These are phyloP conservation scores for Hemibagrus guttatus DNA, from an alignment of 2,797 vertebrate species.

Conservation along the genomic window DNA sequence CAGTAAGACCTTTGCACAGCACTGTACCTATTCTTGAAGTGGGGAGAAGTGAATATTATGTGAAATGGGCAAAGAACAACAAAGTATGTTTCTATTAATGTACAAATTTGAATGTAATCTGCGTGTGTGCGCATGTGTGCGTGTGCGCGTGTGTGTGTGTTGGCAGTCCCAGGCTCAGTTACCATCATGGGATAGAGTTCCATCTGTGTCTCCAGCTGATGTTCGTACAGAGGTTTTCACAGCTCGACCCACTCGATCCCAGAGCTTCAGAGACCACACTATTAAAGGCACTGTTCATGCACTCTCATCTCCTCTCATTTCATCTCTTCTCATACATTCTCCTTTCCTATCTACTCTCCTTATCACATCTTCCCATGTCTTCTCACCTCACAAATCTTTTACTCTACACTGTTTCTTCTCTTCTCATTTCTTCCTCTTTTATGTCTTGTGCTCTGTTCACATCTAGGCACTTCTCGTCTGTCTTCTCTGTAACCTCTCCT, in stretches of 20 bases:
- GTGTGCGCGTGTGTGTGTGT: constrained; percentile 21
- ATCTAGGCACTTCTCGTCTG: neutral
- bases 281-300: constrained; percentile 71
- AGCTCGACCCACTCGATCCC: constrained; percentile 78
- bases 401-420: neutral
- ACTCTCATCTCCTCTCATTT: constrained; percentile 6
- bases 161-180: constrained; percentile 75
- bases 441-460: neutral
- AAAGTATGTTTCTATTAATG: neutral
- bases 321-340: neutral
- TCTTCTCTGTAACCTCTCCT: neutral
- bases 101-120: neutral
- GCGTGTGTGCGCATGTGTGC: neutral
- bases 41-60: too few relatives aligned
- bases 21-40: too few relatives aligned
- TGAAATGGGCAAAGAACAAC: too few relatives aligned
- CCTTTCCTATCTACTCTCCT: neutral
- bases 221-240: constrained; percentile 84
- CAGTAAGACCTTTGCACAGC: too few relatives aligned
- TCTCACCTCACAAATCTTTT: neutral
- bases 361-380: neutral
- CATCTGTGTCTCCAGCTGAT: constrained; percentile 81
- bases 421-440: neutral
- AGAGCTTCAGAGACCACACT: constrained; percentile 75
- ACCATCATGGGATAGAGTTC: constrained; percentile 74